Base-by-base conservation (phyloP, 2,113 vertebrate genomes). In the Mionectes macconnelli region DNA sequence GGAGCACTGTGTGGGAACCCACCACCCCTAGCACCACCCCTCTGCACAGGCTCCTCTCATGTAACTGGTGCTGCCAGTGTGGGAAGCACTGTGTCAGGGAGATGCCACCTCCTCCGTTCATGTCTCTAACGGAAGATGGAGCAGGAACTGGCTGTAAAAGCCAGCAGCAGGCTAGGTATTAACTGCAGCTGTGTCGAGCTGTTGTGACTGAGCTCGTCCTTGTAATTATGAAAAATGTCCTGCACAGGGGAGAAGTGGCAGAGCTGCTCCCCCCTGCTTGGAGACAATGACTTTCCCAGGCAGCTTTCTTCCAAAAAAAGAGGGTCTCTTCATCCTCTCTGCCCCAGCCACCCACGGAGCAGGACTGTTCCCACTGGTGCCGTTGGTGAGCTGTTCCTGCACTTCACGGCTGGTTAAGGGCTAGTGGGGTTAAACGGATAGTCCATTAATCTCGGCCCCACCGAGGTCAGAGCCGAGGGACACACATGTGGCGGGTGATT, bases 151-250 rank as follows among this genome's bases (percentile, higher is more conserved):
- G 56, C 82, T 23, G 47, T 11, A 44, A 78, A 55, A 86, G 73
- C 75, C 67, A 76, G 94, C 90, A 44, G 80, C 5, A 8, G 75
- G 81, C 53, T 35, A 19, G 73, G 93, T 93, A 92, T 95, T 94
- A 91, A 93, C 42, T 84, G 87, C 89, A 89, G 90, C 87, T 81
- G 89, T 78, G 81, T 52, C 2, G 31, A 94, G 95, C 93, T 13
- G 14, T 33, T 84, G 88, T 78, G 92, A 89, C 89, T 62, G 84
- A 91, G 75, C 84, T 95, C 95, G 87, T 90, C 94, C 91, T 78
- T 82, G 55, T 96, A 96, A 96, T 96, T 90, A 90, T 90, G 93
- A 97, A 96, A 97, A 97, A 97, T 94, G 91, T 95, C 92, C 93
- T 57, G 82, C 76, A 31, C 73, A 55, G 75, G 37, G 84, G 60